Conservation (phyloP, 2,113 vertebrate species). For the Cyanoramphus novaezelandiae region DNA sequence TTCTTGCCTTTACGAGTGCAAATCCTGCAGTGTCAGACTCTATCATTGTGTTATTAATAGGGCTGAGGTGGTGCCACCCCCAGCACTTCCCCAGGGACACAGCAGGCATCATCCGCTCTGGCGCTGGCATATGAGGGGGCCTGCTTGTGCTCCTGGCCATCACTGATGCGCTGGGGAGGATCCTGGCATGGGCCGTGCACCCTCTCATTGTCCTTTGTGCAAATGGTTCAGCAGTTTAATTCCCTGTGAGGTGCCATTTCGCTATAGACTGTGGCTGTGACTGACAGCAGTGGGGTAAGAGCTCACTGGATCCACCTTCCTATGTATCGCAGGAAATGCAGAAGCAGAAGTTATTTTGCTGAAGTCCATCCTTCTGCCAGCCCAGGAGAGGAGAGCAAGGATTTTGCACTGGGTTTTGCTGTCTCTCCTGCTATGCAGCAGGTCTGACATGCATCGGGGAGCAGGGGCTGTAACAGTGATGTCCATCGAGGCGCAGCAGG, state of each 20-base stretch:
- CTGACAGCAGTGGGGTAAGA: fast-evolving
- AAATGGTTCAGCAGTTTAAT: background rate
- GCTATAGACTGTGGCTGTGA: background rate
- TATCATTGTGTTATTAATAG: background rate
- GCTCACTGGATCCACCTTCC: background rate
- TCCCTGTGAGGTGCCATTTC: background rate
- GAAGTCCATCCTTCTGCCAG: background rate
- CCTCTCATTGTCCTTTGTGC: background rate
- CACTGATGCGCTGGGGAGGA: background rate
- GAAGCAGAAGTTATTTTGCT: background rate
- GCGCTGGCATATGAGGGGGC: background rate
- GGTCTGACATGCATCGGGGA: fast-evolving
- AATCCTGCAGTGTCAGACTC: background rate
- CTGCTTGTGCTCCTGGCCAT: background rate
- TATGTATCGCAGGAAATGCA: background rate
- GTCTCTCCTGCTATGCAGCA: background rate
- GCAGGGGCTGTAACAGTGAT: fast-evolving
- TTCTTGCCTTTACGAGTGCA: background rate
- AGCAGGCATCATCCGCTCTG: background rate
- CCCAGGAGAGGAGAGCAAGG: background rate
- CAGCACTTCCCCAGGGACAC: background rate
- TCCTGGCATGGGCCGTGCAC: background rate
- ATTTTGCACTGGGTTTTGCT: background rate
- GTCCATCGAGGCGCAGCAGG: fast-evolving
- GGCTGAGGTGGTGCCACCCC: background rate